Evolutionary conservation across 2,797 vertebrate species (phyloP).

Genomic region (Nannoperca obscura): DNA sequence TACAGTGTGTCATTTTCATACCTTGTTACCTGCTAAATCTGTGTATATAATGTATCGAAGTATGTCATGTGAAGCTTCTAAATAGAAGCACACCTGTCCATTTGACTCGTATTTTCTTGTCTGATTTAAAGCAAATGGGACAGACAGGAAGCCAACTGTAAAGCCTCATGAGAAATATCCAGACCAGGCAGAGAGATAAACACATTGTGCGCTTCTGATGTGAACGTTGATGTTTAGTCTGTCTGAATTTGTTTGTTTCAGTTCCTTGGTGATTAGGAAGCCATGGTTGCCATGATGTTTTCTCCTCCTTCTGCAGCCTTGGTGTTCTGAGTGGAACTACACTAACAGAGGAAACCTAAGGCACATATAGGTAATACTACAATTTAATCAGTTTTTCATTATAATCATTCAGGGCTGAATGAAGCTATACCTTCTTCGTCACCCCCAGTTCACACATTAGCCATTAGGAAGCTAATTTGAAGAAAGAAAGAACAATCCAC

Average conservation of each 20-base stretch:
- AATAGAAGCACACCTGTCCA: too few relatives aligned
- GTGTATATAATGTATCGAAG: not conserved
- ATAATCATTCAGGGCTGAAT: not conserved
- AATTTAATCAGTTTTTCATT: not conserved
- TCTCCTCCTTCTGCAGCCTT: not conserved
- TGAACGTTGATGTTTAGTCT: not conserved
- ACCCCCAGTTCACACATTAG: not conserved
- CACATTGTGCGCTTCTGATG: not conserved
- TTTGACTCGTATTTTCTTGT: not conserved
- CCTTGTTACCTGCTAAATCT: not conserved
- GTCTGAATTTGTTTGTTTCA: not conserved
- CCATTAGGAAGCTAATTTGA: too few relatives aligned
- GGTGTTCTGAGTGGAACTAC: not conserved
- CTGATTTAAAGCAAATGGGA: not conserved
- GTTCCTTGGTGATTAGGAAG: not conserved
- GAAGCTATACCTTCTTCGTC: not conserved
- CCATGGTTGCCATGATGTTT: not conserved
- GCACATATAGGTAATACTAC: not conserved
- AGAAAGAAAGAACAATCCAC: not conserved
- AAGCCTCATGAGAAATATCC: not conserved
- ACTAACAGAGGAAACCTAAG: not conserved
- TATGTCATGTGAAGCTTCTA: too few relatives aligned
- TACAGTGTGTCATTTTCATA: not conserved
- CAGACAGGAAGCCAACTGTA: not conserved
- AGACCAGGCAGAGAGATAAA: not conserved